These are phyloP conservation scores for Halyomorpha halys DNA, from an alignment of 1,140 invertebrate genomes.

Conservation along the genomic window DNA sequence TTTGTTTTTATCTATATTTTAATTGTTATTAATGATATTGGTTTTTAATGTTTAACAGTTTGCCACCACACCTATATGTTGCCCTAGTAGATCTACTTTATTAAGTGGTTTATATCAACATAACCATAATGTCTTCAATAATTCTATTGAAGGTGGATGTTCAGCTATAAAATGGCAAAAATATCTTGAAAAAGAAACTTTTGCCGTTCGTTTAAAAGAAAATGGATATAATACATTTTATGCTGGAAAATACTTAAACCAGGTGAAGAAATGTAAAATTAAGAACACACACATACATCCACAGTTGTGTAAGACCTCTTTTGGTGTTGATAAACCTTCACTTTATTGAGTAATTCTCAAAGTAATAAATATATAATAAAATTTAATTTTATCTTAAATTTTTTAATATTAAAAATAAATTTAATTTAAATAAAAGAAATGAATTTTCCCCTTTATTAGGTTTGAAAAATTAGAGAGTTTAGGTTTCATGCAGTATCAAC, in stretches of 20 bases:
- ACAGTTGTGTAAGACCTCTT: too few species aligned
- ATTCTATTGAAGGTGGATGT: not conserved
- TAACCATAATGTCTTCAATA: constrained; percentile 1
- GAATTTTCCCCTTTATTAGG: too few species aligned
- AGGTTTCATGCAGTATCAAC: too few species aligned
- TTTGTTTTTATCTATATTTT: not conserved
- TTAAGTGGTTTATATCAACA: not conserved
- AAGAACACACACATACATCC: too few species aligned
- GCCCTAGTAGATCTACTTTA: not conserved
- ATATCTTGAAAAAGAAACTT: not conserved
- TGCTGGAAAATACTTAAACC: constrained; percentile 7
- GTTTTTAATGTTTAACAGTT: not conserved
- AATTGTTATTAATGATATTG: not conserved
- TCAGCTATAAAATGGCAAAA: not conserved
- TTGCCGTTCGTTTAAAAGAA: not conserved
- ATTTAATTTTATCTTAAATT: too few species aligned
- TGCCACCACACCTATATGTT: not conserved
- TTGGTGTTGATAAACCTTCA: too few species aligned
- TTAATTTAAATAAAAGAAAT: too few species aligned
- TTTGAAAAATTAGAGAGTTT: too few species aligned
- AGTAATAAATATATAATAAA: too few species aligned
- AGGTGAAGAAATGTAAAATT: not conserved
- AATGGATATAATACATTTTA: not conserved
- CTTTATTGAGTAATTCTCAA: too few species aligned
- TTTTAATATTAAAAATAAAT: too few species aligned